These are phyloP conservation scores for Acrossocheilus fasciatus DNA, from an alignment of 2,797 vertebrate genomes.

Conservation along the genomic window DNA sequence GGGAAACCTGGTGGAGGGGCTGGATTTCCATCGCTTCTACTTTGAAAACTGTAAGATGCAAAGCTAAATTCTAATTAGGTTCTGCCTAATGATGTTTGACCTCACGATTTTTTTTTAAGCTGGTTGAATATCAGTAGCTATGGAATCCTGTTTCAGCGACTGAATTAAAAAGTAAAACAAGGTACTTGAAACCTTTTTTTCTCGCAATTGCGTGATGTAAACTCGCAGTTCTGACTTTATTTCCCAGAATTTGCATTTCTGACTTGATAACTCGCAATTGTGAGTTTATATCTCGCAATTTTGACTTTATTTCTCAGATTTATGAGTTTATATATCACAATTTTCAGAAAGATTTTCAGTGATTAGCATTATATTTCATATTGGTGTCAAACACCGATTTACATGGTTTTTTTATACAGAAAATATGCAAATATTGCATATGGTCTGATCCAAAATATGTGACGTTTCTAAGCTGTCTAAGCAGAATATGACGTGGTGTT, in stretches of 20 bases:
- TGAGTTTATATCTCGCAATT: not conserved
- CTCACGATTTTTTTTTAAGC: not conserved
- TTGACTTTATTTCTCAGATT: not conserved
- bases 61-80: not conserved
- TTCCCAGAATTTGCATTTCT: too few species aligned
- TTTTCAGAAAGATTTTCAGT: not conserved
- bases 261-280: not conserved
- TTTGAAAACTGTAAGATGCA: constrained; percentile 94
- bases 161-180: not conserved
- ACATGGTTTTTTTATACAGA: not conserved
- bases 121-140: not conserved
- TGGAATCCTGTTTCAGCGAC: not conserved
- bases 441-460: not conserved
- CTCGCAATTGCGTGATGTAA: too few species aligned
- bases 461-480: not conserved
- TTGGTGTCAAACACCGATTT: not conserved
- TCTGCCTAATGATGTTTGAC: not conserved
- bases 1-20: constrained; percentile 95
- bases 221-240: not conserved
- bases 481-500: not conserved
- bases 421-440: not conserved
- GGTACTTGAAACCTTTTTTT: not conserved
- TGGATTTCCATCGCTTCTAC: constrained; percentile 98
- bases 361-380: not conserved
- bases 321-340: too few species aligned